Evolutionary conservation across 2,888 invertebrate species (phyloP), one percentile per base, ranked within the genome.

Genomic region (Anaspis maculata): DNA sequence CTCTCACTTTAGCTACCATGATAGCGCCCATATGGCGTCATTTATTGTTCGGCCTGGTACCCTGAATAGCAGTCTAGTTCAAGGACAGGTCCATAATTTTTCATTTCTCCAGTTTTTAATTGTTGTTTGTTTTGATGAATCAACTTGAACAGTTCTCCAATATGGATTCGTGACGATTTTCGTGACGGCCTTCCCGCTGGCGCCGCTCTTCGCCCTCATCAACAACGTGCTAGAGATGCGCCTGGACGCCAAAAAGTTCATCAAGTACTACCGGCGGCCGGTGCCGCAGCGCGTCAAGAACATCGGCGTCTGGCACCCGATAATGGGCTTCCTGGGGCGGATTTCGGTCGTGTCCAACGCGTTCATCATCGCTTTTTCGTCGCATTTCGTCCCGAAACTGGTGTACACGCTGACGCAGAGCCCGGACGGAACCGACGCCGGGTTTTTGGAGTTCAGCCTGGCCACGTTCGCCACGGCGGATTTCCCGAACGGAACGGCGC

Each of bases 111-210:
- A 19, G 9, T 6, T 19, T 19, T 19, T 5, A 19, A 19, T 19
- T 5, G 19, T 6, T 19, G 15, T 33, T 34, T n/a, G n/a, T n/a
- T n/a, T n/a, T n/a, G n/a, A n/a, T n/a, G n/a, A n/a, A n/a, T n/a
- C n/a, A n/a, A n/a, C n/a, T n/a, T n/a, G n/a, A n/a, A n/a, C 14
- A 85, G 87, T 87, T 32, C 68, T 89, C 13, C 89, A 89, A 63
- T 90, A 81, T 66, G 89, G 89, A 2, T 89, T 89, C 56, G 78
- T 87, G 14, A 88, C 86, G 0, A 72, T 90, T 25, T 90, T 90
- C 55, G 87, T 88, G 14, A 77, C 84, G 16, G 88, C 88, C 2
- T 89, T 90, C 64, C 89, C 89, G 0, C 59, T 90, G 41, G 89
- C 86, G 0, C 89, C 89, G 1, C 61, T 89, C 1, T 80, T 88